These are phyloP conservation scores for Corydoras sp. DNA, from an alignment of 2,113 vertebrate genomes.

Conservation along the genomic window DNA sequence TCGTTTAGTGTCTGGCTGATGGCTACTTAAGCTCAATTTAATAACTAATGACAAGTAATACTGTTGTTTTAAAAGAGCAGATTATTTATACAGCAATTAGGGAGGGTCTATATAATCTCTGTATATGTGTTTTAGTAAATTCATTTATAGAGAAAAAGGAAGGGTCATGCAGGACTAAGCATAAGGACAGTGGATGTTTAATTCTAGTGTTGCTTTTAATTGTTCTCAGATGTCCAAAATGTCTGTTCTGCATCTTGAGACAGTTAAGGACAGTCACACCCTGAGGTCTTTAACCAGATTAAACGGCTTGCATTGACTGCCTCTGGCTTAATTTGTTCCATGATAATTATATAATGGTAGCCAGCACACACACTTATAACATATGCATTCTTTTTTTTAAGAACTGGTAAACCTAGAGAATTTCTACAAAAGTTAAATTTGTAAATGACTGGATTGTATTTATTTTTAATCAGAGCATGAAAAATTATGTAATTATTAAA, in stretches of 20 bases:
- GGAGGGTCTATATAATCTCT: slow-evolving; percentile 13
- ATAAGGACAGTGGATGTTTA: background rate
- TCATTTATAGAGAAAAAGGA: slow-evolving; percentile 5
- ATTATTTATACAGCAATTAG: slow-evolving; percentile 32
- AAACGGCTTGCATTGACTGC: background rate
- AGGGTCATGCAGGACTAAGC: background rate
- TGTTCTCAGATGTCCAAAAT: slow-evolving; percentile 26
- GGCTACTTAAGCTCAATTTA: slow-evolving; percentile 21
- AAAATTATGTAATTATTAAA: no score
- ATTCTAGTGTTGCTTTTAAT: slow-evolving; percentile 22
- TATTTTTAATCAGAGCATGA: no score
- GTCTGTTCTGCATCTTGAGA: slow-evolving; percentile 6
- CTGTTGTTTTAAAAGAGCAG: slow-evolving; percentile 39
- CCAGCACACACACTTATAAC: no score
- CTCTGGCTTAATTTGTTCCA: background rate
- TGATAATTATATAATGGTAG: no score
- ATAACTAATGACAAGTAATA: slow-evolving; percentile 27
- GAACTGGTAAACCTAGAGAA: background rate
- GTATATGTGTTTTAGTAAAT: slow-evolving; percentile 7
- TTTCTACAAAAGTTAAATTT: no score
- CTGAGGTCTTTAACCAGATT: slow-evolving; percentile 5
- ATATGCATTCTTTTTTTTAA: background rate
- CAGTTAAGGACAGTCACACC: background rate
- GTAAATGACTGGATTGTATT: no score
- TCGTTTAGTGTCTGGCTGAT: slow-evolving; percentile 19